Percentiles rank a stretch among this genome's conserved stretches.
These are phyloP conservation scores for Drosophila azteca DNA, from an alignment of 1,140 invertebrate genomes.

Conservation along the genomic window DNA sequence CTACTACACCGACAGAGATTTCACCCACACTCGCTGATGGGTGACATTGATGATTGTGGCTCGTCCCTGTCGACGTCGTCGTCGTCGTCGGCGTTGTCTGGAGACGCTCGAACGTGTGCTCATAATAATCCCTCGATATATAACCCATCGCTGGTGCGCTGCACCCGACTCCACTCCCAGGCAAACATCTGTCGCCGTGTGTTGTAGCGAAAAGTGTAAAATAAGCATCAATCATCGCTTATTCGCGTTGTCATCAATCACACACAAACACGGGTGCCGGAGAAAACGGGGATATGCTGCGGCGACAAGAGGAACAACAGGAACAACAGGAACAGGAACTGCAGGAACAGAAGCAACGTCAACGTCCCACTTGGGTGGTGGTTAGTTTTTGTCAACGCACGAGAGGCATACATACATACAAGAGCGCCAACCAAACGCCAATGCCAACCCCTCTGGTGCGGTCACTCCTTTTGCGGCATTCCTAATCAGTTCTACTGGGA, in stretches of 20 bases:
- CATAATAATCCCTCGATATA: slow-evolving; percentile 67
- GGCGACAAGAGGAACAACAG: slow-evolving; percentile 38
- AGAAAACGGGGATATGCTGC: slow-evolving; percentile 39
- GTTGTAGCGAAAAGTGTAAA: slow-evolving; percentile 81
- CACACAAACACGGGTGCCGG: slow-evolving; percentile 26
- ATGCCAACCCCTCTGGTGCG: background rate
- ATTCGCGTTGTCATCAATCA: slow-evolving; percentile 83
- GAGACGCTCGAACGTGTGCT: slow-evolving; percentile 77
- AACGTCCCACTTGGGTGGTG: slow-evolving; percentile 28
- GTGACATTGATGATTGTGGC: slow-evolving; percentile 77
- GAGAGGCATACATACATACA: slow-evolving; percentile 40
- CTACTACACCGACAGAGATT: slow-evolving; percentile 65
- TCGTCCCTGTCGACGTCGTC: slow-evolving; percentile 22
- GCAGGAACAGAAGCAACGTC: slow-evolving; percentile 37
- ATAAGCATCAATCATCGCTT: slow-evolving; percentile 83
- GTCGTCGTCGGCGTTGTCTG: slow-evolving; percentile 50
- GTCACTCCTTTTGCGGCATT: slow-evolving; percentile 33
- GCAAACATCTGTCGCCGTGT: slow-evolving; percentile 79
- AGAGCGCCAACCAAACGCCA: slow-evolving; percentile 29
- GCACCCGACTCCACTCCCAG: slow-evolving; percentile 35
- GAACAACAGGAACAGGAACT: slow-evolving; percentile 34
- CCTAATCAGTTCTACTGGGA: slow-evolving; percentile 48
- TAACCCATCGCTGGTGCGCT: background rate
- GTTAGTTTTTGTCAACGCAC: slow-evolving; percentile 50
- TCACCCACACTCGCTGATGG: slow-evolving; percentile 14